These are phyloP conservation scores for Discoglossus pictus DNA, from an alignment of 2,797 vertebrate species.

Conservation along the genomic window DNA sequence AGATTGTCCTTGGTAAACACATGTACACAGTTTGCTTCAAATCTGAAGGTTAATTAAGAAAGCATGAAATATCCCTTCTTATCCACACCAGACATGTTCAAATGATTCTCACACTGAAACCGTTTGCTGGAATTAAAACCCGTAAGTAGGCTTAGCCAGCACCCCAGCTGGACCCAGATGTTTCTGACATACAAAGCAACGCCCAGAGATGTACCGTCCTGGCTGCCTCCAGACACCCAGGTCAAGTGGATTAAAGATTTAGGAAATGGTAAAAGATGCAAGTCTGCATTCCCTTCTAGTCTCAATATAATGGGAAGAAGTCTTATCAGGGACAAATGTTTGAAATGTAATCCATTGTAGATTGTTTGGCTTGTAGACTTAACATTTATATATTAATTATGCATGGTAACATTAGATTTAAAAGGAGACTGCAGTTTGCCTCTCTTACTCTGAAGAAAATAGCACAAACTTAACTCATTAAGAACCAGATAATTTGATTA, in stretches of 20 bases:
- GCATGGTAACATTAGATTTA: slow-evolving; percentile 52
- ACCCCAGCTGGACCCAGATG: slow-evolving; percentile 61
- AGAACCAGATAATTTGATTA: slow-evolving; percentile 31
- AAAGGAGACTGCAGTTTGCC: slow-evolving; percentile 53
- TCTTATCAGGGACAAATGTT: slow-evolving; percentile 60
- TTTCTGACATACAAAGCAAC: slow-evolving; percentile 58
- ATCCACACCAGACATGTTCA: not conserved
- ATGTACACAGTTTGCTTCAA: slow-evolving; percentile 10
- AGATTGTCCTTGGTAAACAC: too few relatives aligned
- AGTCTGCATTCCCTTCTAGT: slow-evolving; percentile 39
- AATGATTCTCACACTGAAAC: slow-evolving; percentile 5
- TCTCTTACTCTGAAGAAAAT: slow-evolving; percentile 55
- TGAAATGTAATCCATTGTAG: slow-evolving; percentile 57
- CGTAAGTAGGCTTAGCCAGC: too few relatives aligned
- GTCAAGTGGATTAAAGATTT: slow-evolving; percentile 57
- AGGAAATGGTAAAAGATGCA: slow-evolving; percentile 55
- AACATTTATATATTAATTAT: slow-evolving; percentile 58
- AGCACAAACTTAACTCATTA: not conserved
- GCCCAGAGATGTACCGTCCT: slow-evolving; percentile 52
- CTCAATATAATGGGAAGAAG: slow-evolving; percentile 53
- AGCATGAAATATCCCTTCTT: not conserved
- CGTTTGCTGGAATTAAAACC: not conserved
- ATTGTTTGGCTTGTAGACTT: slow-evolving; percentile 41
- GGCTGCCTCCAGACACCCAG: slow-evolving; percentile 54
- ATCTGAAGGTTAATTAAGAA: not conserved